Base-by-base conservation (phyloP, 2,888 invertebrate genomes). In the Synanthedon tipuliformis region DNA sequence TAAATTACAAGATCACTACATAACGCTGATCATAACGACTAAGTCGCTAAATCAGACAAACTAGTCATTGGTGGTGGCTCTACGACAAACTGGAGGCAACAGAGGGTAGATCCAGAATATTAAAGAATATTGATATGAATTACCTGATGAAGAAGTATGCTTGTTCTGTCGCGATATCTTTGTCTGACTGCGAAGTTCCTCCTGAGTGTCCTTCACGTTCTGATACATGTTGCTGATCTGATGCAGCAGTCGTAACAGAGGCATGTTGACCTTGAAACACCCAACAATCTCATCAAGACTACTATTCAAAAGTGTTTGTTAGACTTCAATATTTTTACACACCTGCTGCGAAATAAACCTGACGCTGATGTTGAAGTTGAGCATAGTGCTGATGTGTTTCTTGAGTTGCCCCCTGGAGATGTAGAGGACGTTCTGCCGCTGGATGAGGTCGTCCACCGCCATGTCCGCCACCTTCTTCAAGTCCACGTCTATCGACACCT, bases 211-310 rank as follows among this genome's bases (percentile, higher is more conserved):
- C 72, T 96, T 95, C 1, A 98, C 96, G 75, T 97, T 98, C 80
- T 97, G 96, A 80, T 97, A 97, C 97, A 98, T 97, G 70, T 96
- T 97, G 68, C 95, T 95, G 70, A 98, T 97, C 87, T 98, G 98
- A 82, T 98, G 97, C 55, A 98, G 88, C 52, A 98, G 89, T 52
- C 98, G 88, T 50, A 98, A 83, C 41, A 98, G 84, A 0, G 98
- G 97, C 97, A 98, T 97, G 78, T 98, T 98, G 1, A 98, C 92
- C 91, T 92, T 58, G 5, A 45, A n/a, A 45, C 45, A 45, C n/a
- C 10, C 34, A 34, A 34, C 34, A 34, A 34, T 34, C 34, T 34
- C 10, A 34, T 34, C 34, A 34, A 10, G 15, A 4, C 0, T 45
- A 13, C 3, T 34, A n/a, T 12, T 45, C 45, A 45, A 45, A 23